Evolutionary conservation across 2,888 invertebrate genomes (phyloP).

Genomic region (Erebia epiphron): DNA sequence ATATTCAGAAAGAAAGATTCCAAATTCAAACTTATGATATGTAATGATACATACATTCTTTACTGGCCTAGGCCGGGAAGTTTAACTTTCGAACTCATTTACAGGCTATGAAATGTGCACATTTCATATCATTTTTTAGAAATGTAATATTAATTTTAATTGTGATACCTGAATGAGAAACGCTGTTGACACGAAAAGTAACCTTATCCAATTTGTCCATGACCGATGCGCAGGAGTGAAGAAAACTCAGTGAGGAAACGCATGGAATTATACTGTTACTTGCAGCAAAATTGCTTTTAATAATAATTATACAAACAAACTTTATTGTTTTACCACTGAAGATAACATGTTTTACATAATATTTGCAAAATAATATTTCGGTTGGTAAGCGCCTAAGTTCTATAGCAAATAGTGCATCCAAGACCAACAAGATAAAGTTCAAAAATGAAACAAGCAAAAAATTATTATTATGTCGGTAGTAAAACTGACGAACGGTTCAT

Average conservation of each 20-base stretch:
- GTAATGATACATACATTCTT: no score
- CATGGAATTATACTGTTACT: background rate
- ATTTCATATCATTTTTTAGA: no score
- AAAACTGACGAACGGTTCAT: no score
- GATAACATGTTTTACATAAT: background rate
- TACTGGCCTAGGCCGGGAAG: no score
- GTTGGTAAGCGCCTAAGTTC: background rate
- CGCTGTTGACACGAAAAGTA: slow-evolving; percentile 11
- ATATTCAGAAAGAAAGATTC: no score
- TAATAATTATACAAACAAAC: background rate
- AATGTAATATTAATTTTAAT: background rate
- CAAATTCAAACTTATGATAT: no score
- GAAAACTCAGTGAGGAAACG: background rate
- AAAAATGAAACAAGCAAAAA: no score
- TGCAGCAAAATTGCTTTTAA: background rate
- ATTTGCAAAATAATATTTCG: background rate
- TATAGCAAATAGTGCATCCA: background rate
- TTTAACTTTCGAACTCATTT: no score
- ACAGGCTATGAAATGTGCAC: no score
- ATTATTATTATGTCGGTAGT: no score
- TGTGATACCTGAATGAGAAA: slow-evolving; percentile 39
- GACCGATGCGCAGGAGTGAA: background rate
- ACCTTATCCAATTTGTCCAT: background rate
- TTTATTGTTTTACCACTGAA: background rate
- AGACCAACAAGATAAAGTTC: no score